phyloP scores from a whole-genome alignment of 1,140 invertebrate genomes.

The Anastatus disparis region DNA sequence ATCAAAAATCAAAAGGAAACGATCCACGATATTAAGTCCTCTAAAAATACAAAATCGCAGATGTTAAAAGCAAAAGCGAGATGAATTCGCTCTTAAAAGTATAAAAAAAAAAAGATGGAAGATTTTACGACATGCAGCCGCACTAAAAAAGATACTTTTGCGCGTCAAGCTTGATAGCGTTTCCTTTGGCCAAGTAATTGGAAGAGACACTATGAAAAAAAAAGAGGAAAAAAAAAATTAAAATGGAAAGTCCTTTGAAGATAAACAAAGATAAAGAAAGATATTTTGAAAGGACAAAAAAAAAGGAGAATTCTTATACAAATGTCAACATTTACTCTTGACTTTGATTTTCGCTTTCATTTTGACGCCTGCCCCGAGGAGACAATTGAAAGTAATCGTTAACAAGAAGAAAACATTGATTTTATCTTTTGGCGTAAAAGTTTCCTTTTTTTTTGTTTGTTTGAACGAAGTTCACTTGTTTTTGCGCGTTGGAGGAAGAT shows the following conservation, averaged over 20 bases:
- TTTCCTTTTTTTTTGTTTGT: no score
- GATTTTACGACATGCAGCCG: neutral
- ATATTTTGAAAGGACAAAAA: neutral
- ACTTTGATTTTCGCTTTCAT: neutral
- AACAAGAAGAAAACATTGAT: slow-evolving; percentile 7
- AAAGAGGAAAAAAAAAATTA: no score
- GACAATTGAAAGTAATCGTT: slow-evolving; percentile 27
- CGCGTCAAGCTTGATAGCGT: slow-evolving; percentile 7
- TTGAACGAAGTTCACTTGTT: neutral
- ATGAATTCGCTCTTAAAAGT: slow-evolving; percentile 1
- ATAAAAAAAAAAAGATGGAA: slow-evolving; percentile 25
- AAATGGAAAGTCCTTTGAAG: neutral
- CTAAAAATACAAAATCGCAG: slow-evolving; percentile 27
- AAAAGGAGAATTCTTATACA: no score
- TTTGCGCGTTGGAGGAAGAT: no score
- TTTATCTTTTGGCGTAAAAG: no score
- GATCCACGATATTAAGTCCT: neutral
- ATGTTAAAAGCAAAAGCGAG: neutral
- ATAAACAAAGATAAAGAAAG: neutral
- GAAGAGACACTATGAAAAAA: slow-evolving; percentile 10
- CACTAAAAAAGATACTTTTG: slow-evolving; percentile 1
- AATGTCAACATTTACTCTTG: slow-evolving; percentile 19
- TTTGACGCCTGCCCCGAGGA: neutral
- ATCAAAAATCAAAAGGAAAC: slow-evolving; percentile 6
- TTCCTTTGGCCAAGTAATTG: slow-evolving; percentile 27